These are phyloP conservation scores for Arizona elegans DNA, from an alignment of 2,113 vertebrate genomes.

Conservation along the genomic window DNA sequence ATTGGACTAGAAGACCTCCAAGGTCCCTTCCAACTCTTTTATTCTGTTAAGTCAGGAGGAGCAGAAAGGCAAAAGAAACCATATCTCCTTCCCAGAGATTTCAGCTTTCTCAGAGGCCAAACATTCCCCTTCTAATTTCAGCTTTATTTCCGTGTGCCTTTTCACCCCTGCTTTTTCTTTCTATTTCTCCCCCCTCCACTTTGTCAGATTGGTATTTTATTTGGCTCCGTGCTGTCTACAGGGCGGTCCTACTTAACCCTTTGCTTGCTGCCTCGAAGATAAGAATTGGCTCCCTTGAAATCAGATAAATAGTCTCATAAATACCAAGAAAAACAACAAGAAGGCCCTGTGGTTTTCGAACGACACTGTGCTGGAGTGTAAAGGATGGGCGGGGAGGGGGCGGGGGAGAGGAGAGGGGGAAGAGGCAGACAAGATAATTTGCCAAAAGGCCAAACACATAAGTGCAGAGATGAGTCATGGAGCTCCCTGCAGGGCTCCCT, in stretches of 20 bases:
- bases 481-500: neutral
- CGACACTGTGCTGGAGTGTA: conserved; percentile 22
- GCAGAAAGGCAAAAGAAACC: accelerated
- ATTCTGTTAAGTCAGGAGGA: neutral
- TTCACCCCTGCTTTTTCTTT: neutral
- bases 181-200: neutral
- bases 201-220: conserved; percentile 71
- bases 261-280: conserved; percentile 66
- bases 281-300: conserved; percentile 69
- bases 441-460: neutral
- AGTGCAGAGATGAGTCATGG: conserved; percentile 8
- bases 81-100: neutral
- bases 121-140: neutral
- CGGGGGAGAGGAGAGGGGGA: neutral
- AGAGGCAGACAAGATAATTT: neutral
- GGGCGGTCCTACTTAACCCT: conserved; percentile 68
- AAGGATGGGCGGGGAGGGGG: neutral
- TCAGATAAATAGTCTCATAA: conserved; percentile 76
- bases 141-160: conserved; percentile 15
- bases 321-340: conserved; percentile 67
- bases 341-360: conserved; percentile 32
- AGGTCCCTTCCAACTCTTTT: neutral
- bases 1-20: neutral
- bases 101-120: neutral
- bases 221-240: conserved; percentile 74